Base-by-base conservation (phyloP, 2,797 vertebrate genomes). In the Centropyge bicolor region DNA sequence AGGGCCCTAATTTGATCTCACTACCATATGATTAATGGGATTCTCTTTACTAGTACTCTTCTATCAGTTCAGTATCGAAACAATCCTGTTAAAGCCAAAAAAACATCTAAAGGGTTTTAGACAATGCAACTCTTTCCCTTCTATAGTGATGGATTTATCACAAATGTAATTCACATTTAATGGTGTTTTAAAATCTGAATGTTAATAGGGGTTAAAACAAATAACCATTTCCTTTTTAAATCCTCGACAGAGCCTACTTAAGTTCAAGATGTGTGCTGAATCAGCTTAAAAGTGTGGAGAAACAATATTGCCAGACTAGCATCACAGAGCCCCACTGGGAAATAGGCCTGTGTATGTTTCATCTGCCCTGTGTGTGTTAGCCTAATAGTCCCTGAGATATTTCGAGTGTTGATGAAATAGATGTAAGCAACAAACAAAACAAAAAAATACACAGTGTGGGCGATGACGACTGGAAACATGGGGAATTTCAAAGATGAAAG, bases 321-420 rank as follows among this genome's bases (percentile, higher is more conserved):
- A 31, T 69, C 67, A 43, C 57, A 76, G 40, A 77, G 63, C 52
- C 49, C 63, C 43, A 31, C 16, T 72, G 70, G 72, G 62, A 67
- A 80, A 76, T 31, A 74, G 56, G 75, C 45, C 48, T 78, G 75
- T 72, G 40, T 49, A 59, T 77, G 62, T 84, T 81, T 67, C 56
- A 66, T 75, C 78, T 49, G 73, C 38, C 48, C 62, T 66, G 38
- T 69, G 54, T 73, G 71, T 71, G 55, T 70, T 74, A 31, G 54
- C 36, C 60, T 72, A 78, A 83, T 60, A 65, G 66, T 59, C 63
- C 46, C 65, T 45, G 48, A 61, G 75, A 76, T 69, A 11, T 57
- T 86, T 36, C n/a, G 40, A 75, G 71, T 49, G 54, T 41, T 76
- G 56, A 20, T 70, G 48, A 74, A 83, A 82, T 27, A 62, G 78